Conservation (phyloP, 2,888 invertebrate species). For the Bellardia pandia region DNA sequence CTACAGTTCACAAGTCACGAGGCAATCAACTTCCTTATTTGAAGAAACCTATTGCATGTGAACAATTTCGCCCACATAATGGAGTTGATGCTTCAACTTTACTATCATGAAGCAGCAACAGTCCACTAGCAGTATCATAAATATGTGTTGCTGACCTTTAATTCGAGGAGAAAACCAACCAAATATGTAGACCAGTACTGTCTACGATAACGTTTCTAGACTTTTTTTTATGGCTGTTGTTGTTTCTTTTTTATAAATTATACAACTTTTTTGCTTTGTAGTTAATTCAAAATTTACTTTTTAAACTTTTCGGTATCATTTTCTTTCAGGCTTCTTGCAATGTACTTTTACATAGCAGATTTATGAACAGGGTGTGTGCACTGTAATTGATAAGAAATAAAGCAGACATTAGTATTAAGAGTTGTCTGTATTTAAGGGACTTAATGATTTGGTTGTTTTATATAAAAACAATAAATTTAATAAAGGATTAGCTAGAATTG, state of each 20-base stretch:
- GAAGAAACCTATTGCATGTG: background rate
- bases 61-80: constrained; percentile 20
- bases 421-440: too few relatives aligned
- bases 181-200: constrained; percentile 6
- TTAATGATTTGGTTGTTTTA: too few relatives aligned
- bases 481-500: too few relatives aligned
- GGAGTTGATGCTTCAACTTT: background rate
- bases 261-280: background rate
- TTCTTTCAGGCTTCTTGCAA: constrained; percentile 5
- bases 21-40: background rate
- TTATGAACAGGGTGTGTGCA: constrained; percentile 38
- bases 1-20: background rate
- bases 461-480: too few relatives aligned
- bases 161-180: background rate
- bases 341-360: background rate
- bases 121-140: constrained; percentile 16
- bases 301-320: constrained; percentile 37
- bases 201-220: background rate
- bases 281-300: constrained; percentile 46
- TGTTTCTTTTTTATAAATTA: constrained; percentile 7
- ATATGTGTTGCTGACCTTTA: constrained; percentile 37
- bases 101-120: background rate
- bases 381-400: background rate
- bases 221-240: background rate
- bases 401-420: background rate